Conservation (phyloP, 2,797 vertebrate genomes). For the Bradypodion ventrale region DNA sequence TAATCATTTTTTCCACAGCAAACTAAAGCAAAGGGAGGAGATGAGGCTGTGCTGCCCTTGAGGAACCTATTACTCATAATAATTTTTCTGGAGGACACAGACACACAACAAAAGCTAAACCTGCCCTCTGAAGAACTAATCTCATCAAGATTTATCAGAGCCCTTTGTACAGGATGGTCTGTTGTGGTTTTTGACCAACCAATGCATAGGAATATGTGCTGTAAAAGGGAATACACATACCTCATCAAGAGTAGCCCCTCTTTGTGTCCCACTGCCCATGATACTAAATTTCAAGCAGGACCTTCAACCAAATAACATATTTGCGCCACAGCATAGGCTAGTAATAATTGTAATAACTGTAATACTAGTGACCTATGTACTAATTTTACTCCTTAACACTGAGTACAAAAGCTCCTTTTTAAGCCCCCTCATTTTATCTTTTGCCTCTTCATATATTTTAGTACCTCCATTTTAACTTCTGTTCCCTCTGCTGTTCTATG, state of each 20-base stretch:
- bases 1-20: constrained; percentile 39
- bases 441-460: too few relatives aligned
- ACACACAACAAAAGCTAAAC: constrained; percentile 40
- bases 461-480: too few relatives aligned
- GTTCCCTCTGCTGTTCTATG: too few relatives aligned
- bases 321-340: too few relatives aligned
- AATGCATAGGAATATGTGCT: neutral
- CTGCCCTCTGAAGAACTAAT: constrained; percentile 18
- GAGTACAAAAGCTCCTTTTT: too few relatives aligned
- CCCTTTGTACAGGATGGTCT: neutral
- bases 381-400: too few relatives aligned
- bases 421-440: too few relatives aligned
- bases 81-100: constrained; percentile 39
- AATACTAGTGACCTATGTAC: too few relatives aligned
- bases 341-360: too few relatives aligned
- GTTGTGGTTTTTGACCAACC: constrained; percentile 38
- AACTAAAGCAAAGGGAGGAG: neutral
- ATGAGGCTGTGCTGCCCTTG: constrained; percentile 36
- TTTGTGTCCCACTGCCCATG: constrained; percentile 28
- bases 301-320: too few relatives aligned
- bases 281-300: neutral
- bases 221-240: constrained; percentile 21
- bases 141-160: constrained; percentile 12
- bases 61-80: constrained; percentile 35
- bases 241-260: constrained; percentile 39